Percentiles rank a stretch among this genome's conserved stretches.
phyloP scores from a whole-genome alignment of 2,113 vertebrate species.

The Microcebus lehilahytsara region DNA sequence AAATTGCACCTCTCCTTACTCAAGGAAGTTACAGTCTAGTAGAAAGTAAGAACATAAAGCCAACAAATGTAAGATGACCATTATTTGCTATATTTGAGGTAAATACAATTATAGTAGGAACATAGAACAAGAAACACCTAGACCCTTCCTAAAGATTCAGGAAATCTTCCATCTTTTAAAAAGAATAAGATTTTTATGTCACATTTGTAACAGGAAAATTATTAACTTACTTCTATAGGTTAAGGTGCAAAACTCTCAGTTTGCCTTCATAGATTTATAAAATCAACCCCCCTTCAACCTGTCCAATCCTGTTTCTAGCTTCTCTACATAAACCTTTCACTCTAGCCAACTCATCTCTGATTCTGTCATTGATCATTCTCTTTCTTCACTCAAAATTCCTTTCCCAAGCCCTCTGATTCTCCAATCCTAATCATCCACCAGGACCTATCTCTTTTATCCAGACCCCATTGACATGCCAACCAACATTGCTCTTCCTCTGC shows the following conservation, averaged over 20 bases:
- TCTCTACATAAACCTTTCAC: not conserved
- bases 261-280: not conserved
- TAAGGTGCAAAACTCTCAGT: not conserved
- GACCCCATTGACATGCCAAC: not conserved
- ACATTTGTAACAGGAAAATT: not conserved
- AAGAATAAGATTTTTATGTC: not conserved
- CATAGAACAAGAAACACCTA: not conserved
- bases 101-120: not conserved
- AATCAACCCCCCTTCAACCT: not conserved
- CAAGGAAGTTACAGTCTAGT: not conserved
- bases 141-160: not conserved
- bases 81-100: not conserved
- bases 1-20: not conserved
- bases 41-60: not conserved
- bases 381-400: not conserved
- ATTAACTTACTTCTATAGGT: not conserved
- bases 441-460: not conserved
- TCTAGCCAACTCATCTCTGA: not conserved
- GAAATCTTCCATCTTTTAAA: not conserved
- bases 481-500: not conserved
- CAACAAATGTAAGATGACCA: not conserved
- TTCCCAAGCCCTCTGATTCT: not conserved
- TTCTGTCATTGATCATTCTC: not conserved
- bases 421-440: not conserved
- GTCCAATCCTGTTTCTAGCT: not conserved